These are phyloP conservation scores for Vireo griseus DNA, from an alignment of 2,797 vertebrate species.

Conservation along the genomic window DNA sequence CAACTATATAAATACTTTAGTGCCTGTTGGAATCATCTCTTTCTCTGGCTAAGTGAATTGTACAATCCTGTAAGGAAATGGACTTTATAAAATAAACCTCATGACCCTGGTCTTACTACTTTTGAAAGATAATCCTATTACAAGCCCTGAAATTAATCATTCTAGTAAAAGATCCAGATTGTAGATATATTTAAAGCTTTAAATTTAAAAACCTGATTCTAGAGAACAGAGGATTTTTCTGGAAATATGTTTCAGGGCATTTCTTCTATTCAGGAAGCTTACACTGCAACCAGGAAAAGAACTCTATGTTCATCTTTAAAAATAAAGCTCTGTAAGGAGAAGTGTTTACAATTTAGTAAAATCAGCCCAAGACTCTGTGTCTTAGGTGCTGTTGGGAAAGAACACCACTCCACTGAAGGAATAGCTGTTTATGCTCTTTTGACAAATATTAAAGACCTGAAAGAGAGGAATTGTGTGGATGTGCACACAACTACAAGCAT, in stretches of 20 bases:
- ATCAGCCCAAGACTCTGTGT: neutral
- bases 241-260: neutral
- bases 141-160: neutral
- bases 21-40: neutral
- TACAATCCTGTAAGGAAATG: neutral
- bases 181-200: neutral
- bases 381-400: neutral
- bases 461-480: neutral
- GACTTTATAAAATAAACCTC: neutral
- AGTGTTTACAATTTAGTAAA: neutral
- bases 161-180: neutral
- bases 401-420: neutral
- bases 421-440: neutral
- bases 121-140: neutral
- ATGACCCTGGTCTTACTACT: neutral
- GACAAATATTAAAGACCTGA: neutral
- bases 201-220: neutral
- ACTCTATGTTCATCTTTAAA: neutral
- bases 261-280: neutral
- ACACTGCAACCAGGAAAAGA: neutral
- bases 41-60: slow-evolving; percentile 1
- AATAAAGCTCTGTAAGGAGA: neutral
- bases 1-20: slow-evolving; percentile 14
- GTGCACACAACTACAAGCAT: neutral
- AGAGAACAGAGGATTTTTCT: neutral